Conservation (phyloP, 2,888 invertebrate genomes). For the Aelia acuminata region DNA sequence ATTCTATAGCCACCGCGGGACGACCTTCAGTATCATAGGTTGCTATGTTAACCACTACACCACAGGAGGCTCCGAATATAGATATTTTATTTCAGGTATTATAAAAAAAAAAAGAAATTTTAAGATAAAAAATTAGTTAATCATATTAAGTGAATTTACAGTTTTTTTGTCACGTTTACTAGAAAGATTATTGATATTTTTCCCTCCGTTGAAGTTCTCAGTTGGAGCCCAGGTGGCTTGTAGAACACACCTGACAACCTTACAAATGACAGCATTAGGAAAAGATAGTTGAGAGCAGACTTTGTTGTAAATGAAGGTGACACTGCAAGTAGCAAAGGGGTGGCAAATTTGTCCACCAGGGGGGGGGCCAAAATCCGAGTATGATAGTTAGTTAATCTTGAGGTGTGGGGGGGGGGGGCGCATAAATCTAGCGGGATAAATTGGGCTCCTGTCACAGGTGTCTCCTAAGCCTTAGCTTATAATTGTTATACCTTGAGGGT, state of each 20-base stretch:
- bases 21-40: no score
- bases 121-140: no score
- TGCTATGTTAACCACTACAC: no score
- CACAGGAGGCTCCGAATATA: no score
- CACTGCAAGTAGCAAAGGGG: background rate
- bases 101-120: no score
- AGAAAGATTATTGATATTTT: background rate
- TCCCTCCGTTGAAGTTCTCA: background rate
- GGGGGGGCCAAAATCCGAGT: constrained; percentile 29
- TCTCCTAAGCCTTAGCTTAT: constrained; percentile 21
- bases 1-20: no score
- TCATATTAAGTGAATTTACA: no score
- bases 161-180: no score
- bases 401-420: background rate
- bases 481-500: constrained; percentile 42
- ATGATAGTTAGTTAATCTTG: constrained; percentile 57
- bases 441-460: constrained; percentile 17
- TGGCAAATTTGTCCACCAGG: constrained; percentile 18
- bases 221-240: background rate
- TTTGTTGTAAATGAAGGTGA: constrained; percentile 15
- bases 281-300: constrained; percentile 11
- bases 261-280: constrained; percentile 28
- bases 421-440: constrained; percentile 40
- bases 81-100: no score
- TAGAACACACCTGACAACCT: background rate